Percentiles rank a stretch among this genome's conserved stretches.
Conservation (phyloP, 2,797 vertebrate species). For the Merluccius polli region DNA sequence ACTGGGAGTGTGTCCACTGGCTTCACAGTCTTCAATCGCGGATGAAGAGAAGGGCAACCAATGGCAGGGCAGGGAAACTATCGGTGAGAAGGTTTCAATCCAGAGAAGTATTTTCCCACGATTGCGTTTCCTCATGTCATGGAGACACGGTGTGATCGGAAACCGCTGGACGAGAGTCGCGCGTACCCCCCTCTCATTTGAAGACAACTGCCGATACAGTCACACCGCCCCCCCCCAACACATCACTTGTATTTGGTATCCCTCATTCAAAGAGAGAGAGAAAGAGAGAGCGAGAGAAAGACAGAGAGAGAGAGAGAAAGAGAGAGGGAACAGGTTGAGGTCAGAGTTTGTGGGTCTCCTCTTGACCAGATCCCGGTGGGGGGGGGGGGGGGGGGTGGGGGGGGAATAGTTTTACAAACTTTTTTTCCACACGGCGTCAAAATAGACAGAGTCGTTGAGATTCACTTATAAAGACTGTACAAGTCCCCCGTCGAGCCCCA, state of each 20-base stretch:
- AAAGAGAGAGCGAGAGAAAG: constrained; percentile 33
- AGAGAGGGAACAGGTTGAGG: constrained; percentile 17
- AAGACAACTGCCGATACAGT: constrained; percentile 24
- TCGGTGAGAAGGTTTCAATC: not conserved
- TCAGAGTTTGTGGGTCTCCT: not conserved
- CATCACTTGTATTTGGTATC: constrained; percentile 29
- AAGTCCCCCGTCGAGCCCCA: not conserved
- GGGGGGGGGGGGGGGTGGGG: too few relatives aligned
- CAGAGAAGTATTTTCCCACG: not conserved
- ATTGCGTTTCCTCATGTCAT: not conserved
- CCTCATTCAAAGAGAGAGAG: constrained; percentile 51
- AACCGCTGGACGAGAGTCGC: constrained; percentile 40
- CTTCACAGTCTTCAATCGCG: constrained; percentile 52
- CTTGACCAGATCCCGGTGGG: too few relatives aligned
- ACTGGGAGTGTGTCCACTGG: constrained; percentile 55
- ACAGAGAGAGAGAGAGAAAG: constrained; percentile 26
- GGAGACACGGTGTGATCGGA: constrained; percentile 50
- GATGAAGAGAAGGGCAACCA: constrained; percentile 18
- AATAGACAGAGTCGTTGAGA: not conserved
- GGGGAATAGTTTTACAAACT: not conserved
- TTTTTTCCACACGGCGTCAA: not conserved
- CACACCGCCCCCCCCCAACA: constrained; percentile 40
- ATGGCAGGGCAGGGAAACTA: not conserved
- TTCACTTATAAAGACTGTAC: not conserved
- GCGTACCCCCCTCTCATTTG: constrained; percentile 20